These are phyloP conservation scores for Acanthaster planci DNA, from an alignment of 35 echinoderm and acorn worm genomes.

Conservation along the genomic window DNA sequence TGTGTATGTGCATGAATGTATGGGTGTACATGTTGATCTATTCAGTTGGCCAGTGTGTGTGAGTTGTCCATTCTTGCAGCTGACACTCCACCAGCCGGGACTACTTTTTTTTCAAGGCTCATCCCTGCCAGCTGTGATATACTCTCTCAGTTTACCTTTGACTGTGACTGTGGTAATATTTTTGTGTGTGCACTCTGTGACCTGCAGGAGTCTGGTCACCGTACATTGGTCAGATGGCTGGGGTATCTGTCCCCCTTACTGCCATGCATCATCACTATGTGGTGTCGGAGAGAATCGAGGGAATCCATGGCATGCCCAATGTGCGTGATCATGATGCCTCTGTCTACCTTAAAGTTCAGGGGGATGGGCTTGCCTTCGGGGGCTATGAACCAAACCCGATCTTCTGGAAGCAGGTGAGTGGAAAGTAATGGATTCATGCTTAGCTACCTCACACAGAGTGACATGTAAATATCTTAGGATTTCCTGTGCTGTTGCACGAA, in stretches of 20 bases:
- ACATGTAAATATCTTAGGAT: no score
- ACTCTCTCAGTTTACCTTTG: no score
- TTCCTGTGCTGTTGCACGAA: no score
- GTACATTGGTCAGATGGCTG: conserved; percentile 73
- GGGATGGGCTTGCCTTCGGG: conserved; percentile 78
- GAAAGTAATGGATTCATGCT: not conserved
- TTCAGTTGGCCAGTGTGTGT: no score
- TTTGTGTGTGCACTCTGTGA: not conserved
- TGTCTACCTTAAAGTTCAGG: conserved; percentile 87
- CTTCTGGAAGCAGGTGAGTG: conserved; percentile 77
- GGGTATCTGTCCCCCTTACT: conserved; percentile 68
- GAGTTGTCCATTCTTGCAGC: no score
- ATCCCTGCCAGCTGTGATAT: no score
- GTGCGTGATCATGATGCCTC: conserved; percentile 95
- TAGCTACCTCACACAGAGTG: no score
- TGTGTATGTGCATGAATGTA: no score
- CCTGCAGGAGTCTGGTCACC: conserved; percentile 79
- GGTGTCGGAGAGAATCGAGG: conserved; percentile 87
- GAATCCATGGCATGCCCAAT: conserved; percentile 88
- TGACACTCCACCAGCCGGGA: no score
- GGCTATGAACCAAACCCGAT: conserved; percentile 93
- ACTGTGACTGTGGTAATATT: no score
- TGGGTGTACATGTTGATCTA: no score
- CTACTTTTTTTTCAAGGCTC: no score
- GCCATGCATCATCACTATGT: conserved; percentile 90